phyloP scores from a whole-genome alignment of 1,140 invertebrate species.

The Venustaconcha ellipsiformis region DNA sequence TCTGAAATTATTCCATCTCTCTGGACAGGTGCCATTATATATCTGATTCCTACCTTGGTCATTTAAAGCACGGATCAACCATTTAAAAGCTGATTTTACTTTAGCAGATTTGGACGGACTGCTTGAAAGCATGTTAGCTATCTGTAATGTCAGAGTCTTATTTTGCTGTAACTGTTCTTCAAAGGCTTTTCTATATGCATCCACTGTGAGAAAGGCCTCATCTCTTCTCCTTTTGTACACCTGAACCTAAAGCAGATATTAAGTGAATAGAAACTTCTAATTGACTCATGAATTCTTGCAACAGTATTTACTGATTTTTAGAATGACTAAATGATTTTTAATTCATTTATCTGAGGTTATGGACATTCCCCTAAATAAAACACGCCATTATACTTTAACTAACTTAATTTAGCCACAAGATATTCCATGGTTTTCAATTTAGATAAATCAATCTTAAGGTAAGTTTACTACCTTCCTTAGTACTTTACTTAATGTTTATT shows the following conservation, averaged over 20 bases:
- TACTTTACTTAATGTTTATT: no score
- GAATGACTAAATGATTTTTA: not conserved
- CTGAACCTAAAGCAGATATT: conserved; percentile 37
- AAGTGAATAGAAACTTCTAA: not conserved
- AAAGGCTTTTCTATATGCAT: conserved; percentile 63
- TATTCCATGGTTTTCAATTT: not conserved
- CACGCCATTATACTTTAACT: not conserved
- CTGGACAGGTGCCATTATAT: no score
- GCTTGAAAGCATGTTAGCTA: conserved; percentile 38
- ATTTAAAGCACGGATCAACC: conserved; percentile 26
- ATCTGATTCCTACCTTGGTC: conserved; percentile 20
- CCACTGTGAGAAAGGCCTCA: conserved; percentile 56
- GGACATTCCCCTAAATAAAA: conserved; percentile 1
- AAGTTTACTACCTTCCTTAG: no score
- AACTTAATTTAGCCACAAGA: not conserved
- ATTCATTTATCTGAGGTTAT: not conserved
- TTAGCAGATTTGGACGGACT: not conserved
- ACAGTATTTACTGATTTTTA: not conserved
- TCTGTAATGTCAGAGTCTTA: conserved; percentile 41
- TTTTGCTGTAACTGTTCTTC: conserved; percentile 62
- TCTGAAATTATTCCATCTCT: no score
- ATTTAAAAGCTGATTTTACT: conserved; percentile 8
- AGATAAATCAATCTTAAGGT: no score
- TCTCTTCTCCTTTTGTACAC: conserved; percentile 47
- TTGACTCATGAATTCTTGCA: not conserved